Conservation (phyloP, 2,888 invertebrate genomes). For the Pachydiplax longipennis region DNA sequence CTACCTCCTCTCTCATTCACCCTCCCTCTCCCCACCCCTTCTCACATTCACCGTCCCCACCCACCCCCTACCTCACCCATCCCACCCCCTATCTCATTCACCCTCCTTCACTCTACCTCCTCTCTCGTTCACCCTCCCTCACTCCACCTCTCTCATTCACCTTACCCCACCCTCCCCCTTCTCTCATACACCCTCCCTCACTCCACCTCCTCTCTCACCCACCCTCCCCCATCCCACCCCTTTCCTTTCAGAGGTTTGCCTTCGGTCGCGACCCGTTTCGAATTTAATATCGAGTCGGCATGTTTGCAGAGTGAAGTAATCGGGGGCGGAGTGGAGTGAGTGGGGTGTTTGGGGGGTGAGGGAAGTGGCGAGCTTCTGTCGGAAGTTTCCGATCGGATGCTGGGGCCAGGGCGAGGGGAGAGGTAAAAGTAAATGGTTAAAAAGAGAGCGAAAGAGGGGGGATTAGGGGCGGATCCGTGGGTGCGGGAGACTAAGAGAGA, state of each 20-base stretch:
- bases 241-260: not conserved
- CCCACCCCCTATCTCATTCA: too few relatives aligned
- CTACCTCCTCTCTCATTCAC: not conserved
- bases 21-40: not conserved
- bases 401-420: not conserved
- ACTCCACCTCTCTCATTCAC: not conserved
- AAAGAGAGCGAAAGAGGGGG: not conserved
- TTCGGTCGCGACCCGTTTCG: constrained; percentile 31
- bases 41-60: too few relatives aligned
- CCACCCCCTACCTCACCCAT: too few relatives aligned
- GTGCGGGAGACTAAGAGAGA: not conserved
- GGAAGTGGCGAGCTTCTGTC: not conserved
- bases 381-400: not conserved
- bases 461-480: not conserved
- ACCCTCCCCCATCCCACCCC: not conserved
- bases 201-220: not conserved
- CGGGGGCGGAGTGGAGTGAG: not conserved
- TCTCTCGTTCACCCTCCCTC: too few relatives aligned
- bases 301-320: constrained; percentile 9
- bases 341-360: not conserved
- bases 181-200: not conserved
- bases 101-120: too few relatives aligned
- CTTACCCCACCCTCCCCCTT: not conserved
- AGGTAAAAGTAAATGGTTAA: not conserved
- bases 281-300: constrained; percentile 41